phyloP scores from a whole-genome alignment of 2,113 vertebrate species.

The Nanorana parkeri region DNA sequence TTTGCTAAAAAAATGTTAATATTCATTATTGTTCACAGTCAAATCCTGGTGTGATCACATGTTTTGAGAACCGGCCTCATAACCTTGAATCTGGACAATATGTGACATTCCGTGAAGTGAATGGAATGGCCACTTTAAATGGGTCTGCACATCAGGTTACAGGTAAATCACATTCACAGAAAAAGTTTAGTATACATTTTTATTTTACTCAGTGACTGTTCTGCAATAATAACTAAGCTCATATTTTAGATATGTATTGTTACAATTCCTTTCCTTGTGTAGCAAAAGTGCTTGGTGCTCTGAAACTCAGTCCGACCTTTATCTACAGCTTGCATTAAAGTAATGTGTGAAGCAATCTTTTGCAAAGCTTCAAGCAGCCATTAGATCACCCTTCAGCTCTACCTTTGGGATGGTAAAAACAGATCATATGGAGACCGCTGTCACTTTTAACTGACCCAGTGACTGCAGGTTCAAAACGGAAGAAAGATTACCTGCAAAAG shows the following conservation, averaged over 20 bases:
- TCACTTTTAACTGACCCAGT: too few relatives aligned
- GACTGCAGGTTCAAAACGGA: too few relatives aligned
- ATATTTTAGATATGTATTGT: neutral
- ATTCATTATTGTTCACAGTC: conserved; percentile 67
- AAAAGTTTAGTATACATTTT: neutral
- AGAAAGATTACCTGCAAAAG: too few relatives aligned
- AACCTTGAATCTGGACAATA: conserved; percentile 92
- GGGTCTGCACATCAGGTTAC: conserved; percentile 81
- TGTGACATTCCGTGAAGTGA: conserved; percentile 89
- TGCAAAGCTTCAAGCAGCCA: too few relatives aligned
- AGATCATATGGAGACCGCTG: too few relatives aligned
- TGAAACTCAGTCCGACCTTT: too few relatives aligned
- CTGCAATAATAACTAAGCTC: neutral
- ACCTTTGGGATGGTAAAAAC: too few relatives aligned
- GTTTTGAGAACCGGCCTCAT: conserved; percentile 93
- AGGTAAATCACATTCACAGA: conserved; percentile 73
- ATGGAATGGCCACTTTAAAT: conserved; percentile 91
- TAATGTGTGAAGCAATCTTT: too few relatives aligned
- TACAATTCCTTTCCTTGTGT: too few relatives aligned
- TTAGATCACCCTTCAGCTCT: too few relatives aligned
- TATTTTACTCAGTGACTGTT: conserved; percentile 44
- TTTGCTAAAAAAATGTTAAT: neutral
- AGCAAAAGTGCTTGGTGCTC: too few relatives aligned
- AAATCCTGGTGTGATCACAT: conserved; percentile 89
- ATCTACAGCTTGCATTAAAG: too few relatives aligned